Base-by-base conservation (phyloP, 2,113 vertebrate species). In the Melanostigma gelatinosum region DNA sequence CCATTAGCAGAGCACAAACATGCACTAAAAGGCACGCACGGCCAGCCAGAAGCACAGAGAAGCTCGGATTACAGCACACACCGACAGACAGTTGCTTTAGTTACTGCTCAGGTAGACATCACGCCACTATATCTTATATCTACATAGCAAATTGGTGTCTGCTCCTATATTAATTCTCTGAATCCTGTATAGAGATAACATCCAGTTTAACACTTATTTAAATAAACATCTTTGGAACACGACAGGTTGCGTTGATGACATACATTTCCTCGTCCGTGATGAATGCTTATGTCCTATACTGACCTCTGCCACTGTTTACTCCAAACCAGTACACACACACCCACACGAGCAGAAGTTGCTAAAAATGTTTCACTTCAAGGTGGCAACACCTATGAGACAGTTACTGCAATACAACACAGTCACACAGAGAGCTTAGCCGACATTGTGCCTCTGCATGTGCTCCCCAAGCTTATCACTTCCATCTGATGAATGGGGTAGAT, bases 401-500 rank as follows among this genome's bases (percentile, higher is more conserved):
- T 85, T 74, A 80, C 69, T 70, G 77, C 80, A 80, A 78, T 80
- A 74, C 77, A 85, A 74, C 67, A 75, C 80, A 78, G 77, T 87
- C 79, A 73, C 55, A 84, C 42, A n/a, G 67, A 80, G 69, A 91
- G 93, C 92, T 93, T 91, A 91, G 89, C 93, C 91, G 83, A 82
- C 77, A 83, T 62, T 76, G 87, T 92, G 87, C 85, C 93, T 93
- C 94, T 93, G 93, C 63, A 61, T 89, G 87, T 77, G 91, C 92
- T 91, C 93, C 91, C 92, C 84, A 84, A 84, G 90, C 91, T 95
- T 96, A 96, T 95, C 94, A 86, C 88, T 88, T 94, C 79, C 88
- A 95, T 96, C 95, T 94, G 93, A 95, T 94, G 88, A 92, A 89
- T 90, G 91, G 87, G 85, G 72, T 87, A 89, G 93, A 96, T 96